Evolutionary conservation across 2,888 invertebrate genomes (phyloP).

Genomic region (Nebria brevicollis): DNA sequence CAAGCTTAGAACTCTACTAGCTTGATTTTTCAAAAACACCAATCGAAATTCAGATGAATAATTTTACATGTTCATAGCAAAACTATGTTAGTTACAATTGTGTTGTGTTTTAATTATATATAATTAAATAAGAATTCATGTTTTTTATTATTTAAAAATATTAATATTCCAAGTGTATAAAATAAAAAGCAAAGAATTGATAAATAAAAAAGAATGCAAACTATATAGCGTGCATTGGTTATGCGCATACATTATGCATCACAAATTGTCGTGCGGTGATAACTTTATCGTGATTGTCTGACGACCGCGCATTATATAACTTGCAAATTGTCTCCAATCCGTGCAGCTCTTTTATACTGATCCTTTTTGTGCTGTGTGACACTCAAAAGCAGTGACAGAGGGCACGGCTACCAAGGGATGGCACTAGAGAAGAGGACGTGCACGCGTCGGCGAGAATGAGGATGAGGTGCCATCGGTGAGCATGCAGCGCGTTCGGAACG

Average conservation of each 20-base stretch:
- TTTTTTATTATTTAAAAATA: too few species aligned
- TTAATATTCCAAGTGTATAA: too few species aligned
- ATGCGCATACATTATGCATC: constrained; percentile 39
- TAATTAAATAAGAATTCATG: too few species aligned
- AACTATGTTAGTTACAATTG: too few species aligned
- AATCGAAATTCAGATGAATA: background rate
- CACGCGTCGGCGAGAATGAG: background rate
- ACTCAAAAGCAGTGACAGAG: constrained; percentile 5
- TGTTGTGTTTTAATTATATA: too few species aligned
- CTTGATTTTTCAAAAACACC: too few species aligned
- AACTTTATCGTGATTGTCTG: constrained; percentile 47
- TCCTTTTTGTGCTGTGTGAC: constrained; percentile 30
- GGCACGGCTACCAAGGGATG: background rate
- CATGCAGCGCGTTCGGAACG: constrained; percentile 52
- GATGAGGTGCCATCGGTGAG: constrained; percentile 23
- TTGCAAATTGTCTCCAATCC: constrained; percentile 47
- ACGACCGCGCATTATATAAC: constrained; percentile 42
- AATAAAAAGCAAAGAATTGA: background rate
- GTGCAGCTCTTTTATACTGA: constrained; percentile 40
- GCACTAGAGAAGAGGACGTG: too few species aligned
- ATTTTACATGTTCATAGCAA: too few species aligned
- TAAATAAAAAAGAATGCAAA: constrained; percentile 6
- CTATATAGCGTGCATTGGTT: constrained; percentile 10
- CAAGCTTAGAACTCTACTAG: background rate
- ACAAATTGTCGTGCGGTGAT: constrained; percentile 40